Evolutionary conservation across 2,113 vertebrate genomes (phyloP).

Genomic region (Anseranas semipalmata): DNA sequence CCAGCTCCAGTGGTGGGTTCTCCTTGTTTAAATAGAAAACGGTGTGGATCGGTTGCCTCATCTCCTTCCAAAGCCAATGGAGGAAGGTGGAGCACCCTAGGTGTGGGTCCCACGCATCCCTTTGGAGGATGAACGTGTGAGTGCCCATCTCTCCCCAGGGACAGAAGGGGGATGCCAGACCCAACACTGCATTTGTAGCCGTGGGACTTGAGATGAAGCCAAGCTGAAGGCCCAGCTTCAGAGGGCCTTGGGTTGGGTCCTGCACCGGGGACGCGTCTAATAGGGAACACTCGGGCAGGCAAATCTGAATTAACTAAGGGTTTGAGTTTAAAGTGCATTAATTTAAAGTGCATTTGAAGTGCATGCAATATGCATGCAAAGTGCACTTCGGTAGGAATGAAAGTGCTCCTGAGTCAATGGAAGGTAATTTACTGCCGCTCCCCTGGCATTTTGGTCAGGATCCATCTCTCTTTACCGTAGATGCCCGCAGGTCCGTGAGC

Average conservation of each 20-base stretch:
- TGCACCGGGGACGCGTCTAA: rapidly evolving
- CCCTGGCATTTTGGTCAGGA: background rate
- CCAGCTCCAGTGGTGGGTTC: background rate
- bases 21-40: background rate
- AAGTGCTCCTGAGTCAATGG: background rate
- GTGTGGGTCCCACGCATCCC: background rate
- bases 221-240: background rate
- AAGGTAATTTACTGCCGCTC: background rate
- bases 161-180: rapidly evolving
- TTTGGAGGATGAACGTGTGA: background rate
- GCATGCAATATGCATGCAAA: background rate
- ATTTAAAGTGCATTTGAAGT: background rate
- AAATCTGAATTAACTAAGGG: background rate
- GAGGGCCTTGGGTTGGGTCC: rapidly evolving
- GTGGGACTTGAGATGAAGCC: rapidly evolving
- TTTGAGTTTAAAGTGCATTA: background rate
- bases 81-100: background rate
- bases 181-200: rapidly evolving
- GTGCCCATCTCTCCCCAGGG: background rate
- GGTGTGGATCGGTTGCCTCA: background rate
- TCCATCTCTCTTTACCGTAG: background rate
- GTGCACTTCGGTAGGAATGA: background rate
- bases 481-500: background rate
- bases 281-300: background rate
- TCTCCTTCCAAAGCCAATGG: background rate